These are phyloP conservation scores for Stenodera caucasica DNA, from an alignment of 2,888 invertebrate species.

Conservation along the genomic window DNA sequence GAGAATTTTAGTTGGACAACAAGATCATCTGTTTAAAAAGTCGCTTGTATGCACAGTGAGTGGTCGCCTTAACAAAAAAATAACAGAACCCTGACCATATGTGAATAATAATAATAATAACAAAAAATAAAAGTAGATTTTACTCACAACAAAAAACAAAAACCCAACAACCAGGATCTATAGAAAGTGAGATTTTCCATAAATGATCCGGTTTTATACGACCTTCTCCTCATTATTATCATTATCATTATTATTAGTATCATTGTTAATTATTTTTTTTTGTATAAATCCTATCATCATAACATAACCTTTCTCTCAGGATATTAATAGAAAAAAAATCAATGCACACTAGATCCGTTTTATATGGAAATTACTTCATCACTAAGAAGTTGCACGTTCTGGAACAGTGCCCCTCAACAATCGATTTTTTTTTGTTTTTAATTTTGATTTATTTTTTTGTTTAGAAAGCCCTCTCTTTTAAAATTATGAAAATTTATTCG, in stretches of 20 bases:
- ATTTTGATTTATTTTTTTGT: background rate
- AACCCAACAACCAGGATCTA: background rate
- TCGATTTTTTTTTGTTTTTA: background rate
- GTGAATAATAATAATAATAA: too few relatives aligned
- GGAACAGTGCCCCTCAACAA: conserved; percentile 7
- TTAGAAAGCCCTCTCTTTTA: background rate
- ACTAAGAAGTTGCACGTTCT: conserved; percentile 6
- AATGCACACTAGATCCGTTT: conserved; percentile 1
- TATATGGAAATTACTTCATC: conserved; percentile 3
- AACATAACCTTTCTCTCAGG: background rate
- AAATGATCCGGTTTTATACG: background rate
- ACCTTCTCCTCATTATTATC: background rate
- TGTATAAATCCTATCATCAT: too few relatives aligned
- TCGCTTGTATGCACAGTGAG: too few relatives aligned
- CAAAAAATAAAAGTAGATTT: too few relatives aligned
- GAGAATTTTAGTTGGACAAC: background rate
- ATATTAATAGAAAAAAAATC: conserved; percentile 1
- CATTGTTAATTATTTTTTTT: too few relatives aligned
- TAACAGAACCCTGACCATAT: too few relatives aligned
- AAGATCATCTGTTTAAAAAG: background rate
- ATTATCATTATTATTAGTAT: too few relatives aligned
- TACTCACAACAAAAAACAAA: too few relatives aligned
- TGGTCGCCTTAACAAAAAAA: too few relatives aligned
- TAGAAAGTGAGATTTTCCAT: background rate
- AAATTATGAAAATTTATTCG: background rate